A percentile compares a stretch with the other conserved stretches of the same genome.
Conservation (phyloP, 2,113 vertebrate species). For the Lampris incognitus region DNA sequence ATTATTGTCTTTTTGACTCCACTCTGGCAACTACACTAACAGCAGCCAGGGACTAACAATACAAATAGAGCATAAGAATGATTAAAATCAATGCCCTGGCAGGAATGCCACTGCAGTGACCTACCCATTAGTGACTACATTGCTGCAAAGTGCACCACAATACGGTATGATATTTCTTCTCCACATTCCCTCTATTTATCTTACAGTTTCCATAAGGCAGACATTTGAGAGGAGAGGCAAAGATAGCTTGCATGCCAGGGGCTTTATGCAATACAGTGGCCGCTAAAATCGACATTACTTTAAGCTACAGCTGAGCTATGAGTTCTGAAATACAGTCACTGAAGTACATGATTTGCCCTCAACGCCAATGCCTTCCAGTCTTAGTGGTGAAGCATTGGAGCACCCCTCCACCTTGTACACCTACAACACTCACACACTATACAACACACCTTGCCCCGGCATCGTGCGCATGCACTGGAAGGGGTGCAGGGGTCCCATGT, state of each 20-base stretch:
- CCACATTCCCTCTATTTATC: conserved; percentile 1
- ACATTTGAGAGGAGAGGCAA: neutral
- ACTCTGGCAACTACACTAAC: conserved; percentile 4
- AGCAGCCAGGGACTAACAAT: conserved; percentile 30
- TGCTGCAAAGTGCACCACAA: conserved; percentile 17
- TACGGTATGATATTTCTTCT: conserved; percentile 5
- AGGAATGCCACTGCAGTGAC: conserved; percentile 34
- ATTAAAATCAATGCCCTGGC: conserved; percentile 62
- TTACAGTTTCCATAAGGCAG: conserved; percentile 12
- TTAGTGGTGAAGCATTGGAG: conserved; percentile 17
- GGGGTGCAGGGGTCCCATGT: conserved; percentile 24
- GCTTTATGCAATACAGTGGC: conserved; percentile 21
- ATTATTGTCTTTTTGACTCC: conserved; percentile 27
- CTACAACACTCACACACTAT: neutral
- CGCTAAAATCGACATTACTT: conserved; percentile 7
- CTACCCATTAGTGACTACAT: neutral
- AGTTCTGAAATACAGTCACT: neutral
- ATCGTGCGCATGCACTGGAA: neutral
- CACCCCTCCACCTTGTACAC: conserved; percentile 13
- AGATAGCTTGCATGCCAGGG: conserved; percentile 24
- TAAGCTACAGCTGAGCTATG: conserved; percentile 14
- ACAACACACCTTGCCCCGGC: neutral
- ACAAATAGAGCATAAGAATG: conserved; percentile 64
- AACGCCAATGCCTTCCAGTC: conserved; percentile 28
- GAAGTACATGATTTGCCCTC: conserved; percentile 47